Conservation (phyloP, 1,140 invertebrate genomes). For the Bombus sibiricus region DNA sequence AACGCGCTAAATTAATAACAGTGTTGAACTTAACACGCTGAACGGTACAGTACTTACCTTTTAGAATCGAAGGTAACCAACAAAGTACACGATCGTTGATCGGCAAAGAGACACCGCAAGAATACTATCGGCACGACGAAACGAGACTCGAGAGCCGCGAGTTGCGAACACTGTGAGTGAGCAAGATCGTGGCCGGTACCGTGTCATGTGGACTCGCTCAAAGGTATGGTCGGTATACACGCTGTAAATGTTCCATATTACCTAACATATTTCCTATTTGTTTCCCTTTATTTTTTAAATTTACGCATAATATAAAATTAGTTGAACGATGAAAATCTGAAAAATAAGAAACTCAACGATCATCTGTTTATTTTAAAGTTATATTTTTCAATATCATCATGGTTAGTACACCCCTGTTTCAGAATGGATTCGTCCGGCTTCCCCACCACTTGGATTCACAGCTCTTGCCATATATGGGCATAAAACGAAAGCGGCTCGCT, state of each 20-base stretch:
- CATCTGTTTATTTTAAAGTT: constrained; percentile 21
- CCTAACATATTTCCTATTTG: neutral
- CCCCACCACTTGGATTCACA: constrained; percentile 79
- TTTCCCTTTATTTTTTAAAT: neutral
- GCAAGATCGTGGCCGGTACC: constrained; percentile 75
- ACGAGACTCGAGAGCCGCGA: constrained; percentile 72
- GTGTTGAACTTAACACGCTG: constrained; percentile 29
- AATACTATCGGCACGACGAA: constrained; percentile 72
- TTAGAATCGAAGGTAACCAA: constrained; percentile 56
- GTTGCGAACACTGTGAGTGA: constrained; percentile 78
- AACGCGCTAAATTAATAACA: constrained; percentile 25
- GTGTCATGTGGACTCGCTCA: constrained; percentile 77
- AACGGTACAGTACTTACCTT: constrained; percentile 62
- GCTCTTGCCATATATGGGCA: constrained; percentile 91
- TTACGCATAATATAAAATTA: no score
- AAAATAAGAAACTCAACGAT: neutral
- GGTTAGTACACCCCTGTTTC: constrained; percentile 52
- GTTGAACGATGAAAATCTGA: neutral
- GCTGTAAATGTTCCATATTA: neutral
- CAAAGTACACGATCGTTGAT: constrained; percentile 54
- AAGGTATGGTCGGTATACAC: constrained; percentile 68
- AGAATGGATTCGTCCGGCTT: constrained; percentile 80
- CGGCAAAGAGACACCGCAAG: constrained; percentile 63
- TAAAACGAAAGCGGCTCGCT: constrained; percentile 85
- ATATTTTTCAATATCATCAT: neutral